Evolutionary conservation across 2,113 vertebrate species (phyloP).

Genomic region (Toxotes jaculatrix): DNA sequence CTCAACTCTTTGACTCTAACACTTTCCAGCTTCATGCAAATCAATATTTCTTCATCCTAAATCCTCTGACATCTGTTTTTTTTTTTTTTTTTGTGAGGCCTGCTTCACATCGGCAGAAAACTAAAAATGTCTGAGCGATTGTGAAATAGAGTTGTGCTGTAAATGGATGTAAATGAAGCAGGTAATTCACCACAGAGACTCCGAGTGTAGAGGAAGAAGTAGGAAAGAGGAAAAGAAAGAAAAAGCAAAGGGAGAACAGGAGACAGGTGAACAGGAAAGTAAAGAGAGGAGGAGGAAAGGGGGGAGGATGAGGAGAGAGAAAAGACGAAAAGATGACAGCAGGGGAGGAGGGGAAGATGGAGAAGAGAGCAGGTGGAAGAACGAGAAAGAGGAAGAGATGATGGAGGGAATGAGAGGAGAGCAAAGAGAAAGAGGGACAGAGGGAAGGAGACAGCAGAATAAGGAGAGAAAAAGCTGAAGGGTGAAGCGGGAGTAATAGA

Average conservation of each 20-base stretch:
- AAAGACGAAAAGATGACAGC: neutral
- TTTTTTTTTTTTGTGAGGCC: too few relatives aligned
- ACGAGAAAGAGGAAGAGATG: too few relatives aligned
- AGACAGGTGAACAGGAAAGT: neutral
- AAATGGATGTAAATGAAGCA: conserved; percentile 55
- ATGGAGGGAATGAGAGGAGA: too few relatives aligned
- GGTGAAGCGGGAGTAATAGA: too few relatives aligned
- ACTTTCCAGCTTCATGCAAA: too few relatives aligned
- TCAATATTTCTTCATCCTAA: too few relatives aligned
- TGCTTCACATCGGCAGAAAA: too few relatives aligned
- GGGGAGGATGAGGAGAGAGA: neutral
- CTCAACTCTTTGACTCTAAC: too few relatives aligned
- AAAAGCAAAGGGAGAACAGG: neutral
- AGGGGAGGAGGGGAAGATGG: neutral
- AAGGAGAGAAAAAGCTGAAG: neutral
- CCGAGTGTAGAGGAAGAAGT: neutral
- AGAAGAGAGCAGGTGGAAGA: too few relatives aligned
- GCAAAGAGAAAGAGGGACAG: neutral
- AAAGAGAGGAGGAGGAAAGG: neutral
- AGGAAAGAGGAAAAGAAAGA: too few relatives aligned
- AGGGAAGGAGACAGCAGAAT: neutral
- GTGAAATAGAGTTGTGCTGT: conserved; percentile 31
- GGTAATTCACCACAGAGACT: conserved; percentile 33
- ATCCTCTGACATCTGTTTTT: too few relatives aligned
- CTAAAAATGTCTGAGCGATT: too few relatives aligned